Conservation (phyloP, 2,888 invertebrate species). For the Leucophora obtusa region DNA sequence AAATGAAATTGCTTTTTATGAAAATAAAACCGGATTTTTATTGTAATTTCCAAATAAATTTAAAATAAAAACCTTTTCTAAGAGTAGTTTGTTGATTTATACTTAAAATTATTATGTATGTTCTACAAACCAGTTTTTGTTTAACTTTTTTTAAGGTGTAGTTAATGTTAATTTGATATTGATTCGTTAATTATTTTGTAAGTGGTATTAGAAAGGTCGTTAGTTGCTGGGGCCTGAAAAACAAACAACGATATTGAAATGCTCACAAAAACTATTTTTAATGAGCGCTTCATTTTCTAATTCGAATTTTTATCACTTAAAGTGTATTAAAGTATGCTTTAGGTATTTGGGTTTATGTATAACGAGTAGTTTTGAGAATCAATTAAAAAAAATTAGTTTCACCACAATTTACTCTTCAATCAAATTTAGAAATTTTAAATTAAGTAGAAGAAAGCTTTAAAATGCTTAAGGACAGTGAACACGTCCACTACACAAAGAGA, state of each 20-base stretch:
- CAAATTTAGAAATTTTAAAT: too few species aligned
- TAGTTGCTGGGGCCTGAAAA: conserved; percentile 48
- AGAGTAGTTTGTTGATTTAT: conserved; percentile 2
- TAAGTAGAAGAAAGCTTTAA: too few species aligned
- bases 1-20: conserved; percentile 66
- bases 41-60: conserved; percentile 43
- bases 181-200: conserved; percentile 5
- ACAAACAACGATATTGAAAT: neutral
- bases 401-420: too few species aligned
- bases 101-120: conserved; percentile 18
- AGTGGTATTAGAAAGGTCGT: conserved; percentile 51
- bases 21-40: conserved; percentile 70
- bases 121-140: conserved; percentile 30
- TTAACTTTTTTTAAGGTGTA: conserved; percentile 5
- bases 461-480: too few species aligned
- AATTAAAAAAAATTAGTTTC: too few species aligned
- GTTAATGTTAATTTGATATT: conserved; percentile 12
- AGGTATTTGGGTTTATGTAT: too few species aligned
- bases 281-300: neutral
- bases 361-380: too few species aligned
- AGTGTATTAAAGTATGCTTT: too few species aligned
- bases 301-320: neutral
- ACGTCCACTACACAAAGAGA: too few species aligned
- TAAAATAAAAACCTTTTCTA: conserved; percentile 18
- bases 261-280: neutral